These are phyloP conservation scores for Neosilurus mollespiculum DNA, from an alignment of 2,797 vertebrate species.

Conservation along the genomic window DNA sequence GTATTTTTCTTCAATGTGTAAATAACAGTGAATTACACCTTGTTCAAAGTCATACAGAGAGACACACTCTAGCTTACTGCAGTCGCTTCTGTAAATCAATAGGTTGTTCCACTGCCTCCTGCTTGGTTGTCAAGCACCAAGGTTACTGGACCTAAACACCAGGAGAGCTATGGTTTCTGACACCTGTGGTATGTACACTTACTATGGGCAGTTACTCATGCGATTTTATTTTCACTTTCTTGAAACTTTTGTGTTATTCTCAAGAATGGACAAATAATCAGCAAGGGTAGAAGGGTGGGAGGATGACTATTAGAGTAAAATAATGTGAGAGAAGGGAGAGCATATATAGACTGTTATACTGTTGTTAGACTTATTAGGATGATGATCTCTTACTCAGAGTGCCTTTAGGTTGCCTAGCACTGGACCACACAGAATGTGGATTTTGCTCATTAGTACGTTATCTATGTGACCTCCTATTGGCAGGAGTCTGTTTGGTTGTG, in stretches of 20 bases:
- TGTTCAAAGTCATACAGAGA: slow-evolving; percentile 14
- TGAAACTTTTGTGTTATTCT: slow-evolving; percentile 8
- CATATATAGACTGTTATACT: slow-evolving; percentile 29
- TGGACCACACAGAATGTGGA: slow-evolving; percentile 27
- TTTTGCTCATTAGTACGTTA: slow-evolving; percentile 52
- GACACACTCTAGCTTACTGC: slow-evolving; percentile 11
- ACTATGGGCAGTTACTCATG: slow-evolving; percentile 26
- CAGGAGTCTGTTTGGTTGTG: slow-evolving; percentile 13
- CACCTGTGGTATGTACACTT: slow-evolving; percentile 27
- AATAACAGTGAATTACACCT: slow-evolving; percentile 3
- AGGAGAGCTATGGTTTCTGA: slow-evolving; percentile 39
- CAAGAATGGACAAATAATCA: slow-evolving; percentile 22
- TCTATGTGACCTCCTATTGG: slow-evolving; percentile 43
- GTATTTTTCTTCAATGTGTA: neutral
- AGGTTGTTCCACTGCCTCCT: slow-evolving; percentile 28
- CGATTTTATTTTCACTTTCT: neutral
- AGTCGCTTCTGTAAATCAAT: slow-evolving; percentile 39
- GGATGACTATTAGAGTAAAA: slow-evolving; percentile 6
- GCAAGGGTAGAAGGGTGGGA: neutral
- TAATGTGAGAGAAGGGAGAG: slow-evolving; percentile 29
- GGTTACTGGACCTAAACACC: slow-evolving; percentile 41
- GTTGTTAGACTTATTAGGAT: slow-evolving; percentile 46
- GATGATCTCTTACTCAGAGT: slow-evolving; percentile 47
- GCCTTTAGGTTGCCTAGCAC: slow-evolving; percentile 49
- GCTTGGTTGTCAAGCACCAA: slow-evolving; percentile 33